These are phyloP conservation scores for Serilophus lunatus DNA, from an alignment of 2,113 vertebrate species.

Conservation along the genomic window DNA sequence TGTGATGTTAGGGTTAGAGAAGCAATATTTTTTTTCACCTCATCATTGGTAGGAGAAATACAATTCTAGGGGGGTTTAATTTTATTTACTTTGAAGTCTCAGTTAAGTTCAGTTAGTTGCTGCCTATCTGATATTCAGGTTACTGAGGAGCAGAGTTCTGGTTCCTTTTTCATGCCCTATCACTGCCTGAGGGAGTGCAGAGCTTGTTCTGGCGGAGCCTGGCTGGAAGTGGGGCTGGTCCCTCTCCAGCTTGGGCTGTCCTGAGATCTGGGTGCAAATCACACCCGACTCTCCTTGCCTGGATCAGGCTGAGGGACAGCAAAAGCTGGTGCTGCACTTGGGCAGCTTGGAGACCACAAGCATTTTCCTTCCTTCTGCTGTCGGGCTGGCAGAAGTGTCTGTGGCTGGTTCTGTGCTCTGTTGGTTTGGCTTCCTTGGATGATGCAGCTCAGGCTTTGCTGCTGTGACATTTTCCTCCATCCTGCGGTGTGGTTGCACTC, in stretches of 20 bases:
- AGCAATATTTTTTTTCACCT: not conserved
- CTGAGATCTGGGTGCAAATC: not conserved
- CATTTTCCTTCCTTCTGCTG: not conserved
- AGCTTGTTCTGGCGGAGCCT: fast-evolving
- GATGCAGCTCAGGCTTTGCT: not conserved
- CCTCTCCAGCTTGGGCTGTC: not conserved
- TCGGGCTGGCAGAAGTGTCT: not conserved
- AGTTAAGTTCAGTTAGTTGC: not conserved
- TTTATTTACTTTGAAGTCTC: not conserved
- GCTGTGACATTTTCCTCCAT: not conserved
- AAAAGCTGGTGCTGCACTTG: not conserved
- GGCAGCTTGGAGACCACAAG: not conserved
- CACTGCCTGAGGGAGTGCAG: not conserved
- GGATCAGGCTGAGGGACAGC: not conserved
- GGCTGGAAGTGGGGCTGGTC: not conserved
- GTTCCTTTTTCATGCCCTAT: fast-evolving
- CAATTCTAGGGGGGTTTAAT: not conserved
- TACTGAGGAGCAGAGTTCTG: not conserved
- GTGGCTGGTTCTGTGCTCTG: not conserved
- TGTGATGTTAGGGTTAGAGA: not conserved
- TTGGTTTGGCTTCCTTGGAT: not conserved
- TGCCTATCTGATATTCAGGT: not conserved
- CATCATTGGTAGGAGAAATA: not conserved
- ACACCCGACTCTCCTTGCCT: fast-evolving
- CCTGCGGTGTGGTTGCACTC: not conserved